A percentile compares a stretch with the other conserved stretches of the same genome.
These are phyloP conservation scores for Luscinia megarhynchos DNA, from an alignment of 2,797 vertebrate genomes.

Conservation along the genomic window DNA sequence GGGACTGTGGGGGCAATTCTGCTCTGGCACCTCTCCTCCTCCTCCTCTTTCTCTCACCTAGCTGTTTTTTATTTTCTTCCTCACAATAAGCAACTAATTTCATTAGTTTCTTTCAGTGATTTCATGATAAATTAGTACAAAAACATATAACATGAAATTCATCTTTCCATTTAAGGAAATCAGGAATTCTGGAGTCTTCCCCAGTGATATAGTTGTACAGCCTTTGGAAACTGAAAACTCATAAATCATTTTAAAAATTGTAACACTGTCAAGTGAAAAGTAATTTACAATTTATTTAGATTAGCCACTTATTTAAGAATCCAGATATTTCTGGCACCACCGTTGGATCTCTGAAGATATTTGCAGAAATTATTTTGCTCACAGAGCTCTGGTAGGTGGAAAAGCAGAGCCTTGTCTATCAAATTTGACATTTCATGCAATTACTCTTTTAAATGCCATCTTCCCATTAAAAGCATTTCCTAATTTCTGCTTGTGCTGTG, in stretches of 20 bases:
- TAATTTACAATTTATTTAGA: neutral
- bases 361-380: neutral
- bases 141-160: neutral
- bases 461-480: neutral
- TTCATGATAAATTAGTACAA: neutral
- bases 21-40: neutral
- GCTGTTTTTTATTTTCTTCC: neutral
- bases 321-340: neutral
- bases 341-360: neutral
- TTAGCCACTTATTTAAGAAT: neutral
- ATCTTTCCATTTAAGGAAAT: neutral
- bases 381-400: neutral
- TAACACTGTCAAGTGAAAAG: neutral
- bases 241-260: neutral
- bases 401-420: neutral
- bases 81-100: neutral
- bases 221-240: neutral
- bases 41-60: neutral
- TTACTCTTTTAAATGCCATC: slow-evolving; percentile 5
- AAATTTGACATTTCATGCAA: neutral
- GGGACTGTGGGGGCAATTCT: neutral
- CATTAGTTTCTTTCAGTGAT: neutral
- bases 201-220: neutral
- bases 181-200: neutral
- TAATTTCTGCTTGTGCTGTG: neutral